Conservation (phyloP, 1,140 invertebrate species). For the Bemisia tabaci region DNA sequence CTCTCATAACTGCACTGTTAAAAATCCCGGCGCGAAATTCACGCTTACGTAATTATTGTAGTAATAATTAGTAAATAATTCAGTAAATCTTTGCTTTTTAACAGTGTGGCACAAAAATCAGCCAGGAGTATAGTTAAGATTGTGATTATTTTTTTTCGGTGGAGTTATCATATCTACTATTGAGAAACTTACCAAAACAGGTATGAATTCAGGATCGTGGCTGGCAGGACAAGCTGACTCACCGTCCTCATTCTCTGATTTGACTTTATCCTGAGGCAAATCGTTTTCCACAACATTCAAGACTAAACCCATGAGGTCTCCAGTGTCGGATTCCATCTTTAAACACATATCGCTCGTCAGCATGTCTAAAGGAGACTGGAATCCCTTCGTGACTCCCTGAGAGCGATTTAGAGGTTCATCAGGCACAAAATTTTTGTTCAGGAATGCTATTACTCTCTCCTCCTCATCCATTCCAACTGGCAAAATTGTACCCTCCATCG, state of each 20-base stretch:
- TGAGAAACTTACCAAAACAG: background rate
- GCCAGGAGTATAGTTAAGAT: too few species aligned
- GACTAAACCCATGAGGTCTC: background rate
- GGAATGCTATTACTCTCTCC: background rate
- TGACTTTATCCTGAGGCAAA: background rate
- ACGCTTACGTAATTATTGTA: too few species aligned
- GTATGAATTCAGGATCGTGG: background rate
- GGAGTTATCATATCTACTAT: too few species aligned
- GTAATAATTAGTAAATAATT: too few species aligned
- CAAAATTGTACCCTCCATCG: too few species aligned
- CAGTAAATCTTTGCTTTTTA: too few species aligned
- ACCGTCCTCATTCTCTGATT: background rate
- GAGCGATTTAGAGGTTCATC: background rate
- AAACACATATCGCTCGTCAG: background rate
- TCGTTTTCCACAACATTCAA: background rate
- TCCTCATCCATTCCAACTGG: background rate
- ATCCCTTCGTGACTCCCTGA: background rate
- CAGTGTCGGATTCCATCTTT: background rate
- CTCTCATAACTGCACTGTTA: too few species aligned
- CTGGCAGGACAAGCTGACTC: background rate
- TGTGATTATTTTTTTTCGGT: too few species aligned
- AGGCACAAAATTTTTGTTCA: background rate
- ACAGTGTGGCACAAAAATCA: too few species aligned
- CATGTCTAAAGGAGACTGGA: background rate
- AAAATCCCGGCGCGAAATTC: too few species aligned